Conservation (phyloP, 2,113 vertebrate genomes). For the Neolamprologus hecqui region DNA sequence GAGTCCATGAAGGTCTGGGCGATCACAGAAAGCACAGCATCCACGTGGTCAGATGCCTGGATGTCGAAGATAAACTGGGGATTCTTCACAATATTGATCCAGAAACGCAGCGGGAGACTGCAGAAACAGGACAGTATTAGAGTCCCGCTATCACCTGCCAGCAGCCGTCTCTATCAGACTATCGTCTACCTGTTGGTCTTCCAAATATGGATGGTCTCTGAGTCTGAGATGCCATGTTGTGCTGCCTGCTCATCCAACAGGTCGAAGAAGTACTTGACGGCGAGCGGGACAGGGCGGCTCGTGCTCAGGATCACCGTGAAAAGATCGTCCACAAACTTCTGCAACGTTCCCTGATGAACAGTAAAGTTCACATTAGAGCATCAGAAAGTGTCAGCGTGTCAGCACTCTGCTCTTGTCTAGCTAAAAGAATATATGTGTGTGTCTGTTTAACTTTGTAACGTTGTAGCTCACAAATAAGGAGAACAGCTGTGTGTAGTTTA, state of each 20-base stretch:
- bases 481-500: neutral
- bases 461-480: neutral
- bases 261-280: conserved; percentile 97
- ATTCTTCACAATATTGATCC: conserved; percentile 99
- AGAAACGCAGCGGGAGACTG: conserved; percentile 93
- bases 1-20: conserved; percentile 99
- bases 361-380: neutral
- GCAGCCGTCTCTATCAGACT: neutral
- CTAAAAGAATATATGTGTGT: neutral
- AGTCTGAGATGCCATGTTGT: conserved; percentile 84
- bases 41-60: conserved; percentile 91
- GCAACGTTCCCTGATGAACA: conserved; percentile 82
- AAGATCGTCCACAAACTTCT: conserved; percentile 96
- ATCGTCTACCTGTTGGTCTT: conserved; percentile 90
- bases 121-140: neutral
- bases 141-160: neutral
- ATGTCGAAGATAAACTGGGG: conserved; percentile 97
- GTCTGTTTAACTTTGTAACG: neutral
- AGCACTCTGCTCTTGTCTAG: neutral
- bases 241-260: conserved; percentile 90
- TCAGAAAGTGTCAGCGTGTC: neutral
- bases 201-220: conserved; percentile 98
- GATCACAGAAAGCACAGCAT: conserved; percentile 91
- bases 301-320: conserved; percentile 96
- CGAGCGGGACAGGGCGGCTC: conserved; percentile 86